Conservation (phyloP, 1,140 invertebrate genomes). For the Brachionus rubens region DNA sequence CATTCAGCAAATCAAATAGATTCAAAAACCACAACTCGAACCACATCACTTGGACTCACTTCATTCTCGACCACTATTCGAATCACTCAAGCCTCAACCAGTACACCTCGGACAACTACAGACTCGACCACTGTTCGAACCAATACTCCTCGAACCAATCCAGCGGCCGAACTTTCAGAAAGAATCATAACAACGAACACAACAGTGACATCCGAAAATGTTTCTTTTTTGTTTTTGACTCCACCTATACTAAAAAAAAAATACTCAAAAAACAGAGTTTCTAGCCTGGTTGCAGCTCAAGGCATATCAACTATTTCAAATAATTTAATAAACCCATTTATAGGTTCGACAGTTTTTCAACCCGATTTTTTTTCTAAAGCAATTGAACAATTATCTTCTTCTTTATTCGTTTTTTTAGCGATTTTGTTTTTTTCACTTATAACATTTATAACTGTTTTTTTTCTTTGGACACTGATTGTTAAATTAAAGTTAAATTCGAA, state of each 20-base stretch:
- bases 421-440: not conserved
- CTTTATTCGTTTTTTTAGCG: no score
- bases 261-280: no score
- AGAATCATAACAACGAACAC: not conserved
- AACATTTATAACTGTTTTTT: not conserved
- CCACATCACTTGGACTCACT: not conserved
- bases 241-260: no score
- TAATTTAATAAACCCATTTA: no score
- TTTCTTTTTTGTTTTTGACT: not conserved
- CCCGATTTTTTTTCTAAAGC: no score
- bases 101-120: constrained; percentile 13
- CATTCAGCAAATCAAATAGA: constrained; percentile 2
- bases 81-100: constrained; percentile 16
- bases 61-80: constrained; percentile 4
- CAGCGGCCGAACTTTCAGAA: not conserved
- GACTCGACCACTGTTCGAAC: constrained; percentile 18
- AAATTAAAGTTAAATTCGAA: constrained; percentile 10
- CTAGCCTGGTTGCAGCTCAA: no score
- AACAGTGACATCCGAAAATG: not conserved
- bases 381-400: no score
- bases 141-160: not conserved
- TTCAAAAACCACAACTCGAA: constrained; percentile 2
- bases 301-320: no score
- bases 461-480: not conserved
- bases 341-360: no score